These are phyloP conservation scores for Tetragnatha versicolor DNA, from an alignment of 1,140 invertebrate genomes.

Conservation along the genomic window DNA sequence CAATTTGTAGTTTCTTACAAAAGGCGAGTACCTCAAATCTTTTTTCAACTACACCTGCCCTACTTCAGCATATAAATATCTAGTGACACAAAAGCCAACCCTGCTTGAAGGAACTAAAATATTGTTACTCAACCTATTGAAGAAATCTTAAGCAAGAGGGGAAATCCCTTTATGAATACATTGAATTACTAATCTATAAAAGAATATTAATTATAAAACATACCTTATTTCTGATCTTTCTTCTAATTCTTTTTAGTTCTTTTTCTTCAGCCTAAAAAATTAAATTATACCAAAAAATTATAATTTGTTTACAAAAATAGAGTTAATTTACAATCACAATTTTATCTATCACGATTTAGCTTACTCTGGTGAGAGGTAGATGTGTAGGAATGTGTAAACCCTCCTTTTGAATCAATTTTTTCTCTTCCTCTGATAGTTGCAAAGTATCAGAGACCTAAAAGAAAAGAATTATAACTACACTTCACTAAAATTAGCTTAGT, in stretches of 20 bases:
- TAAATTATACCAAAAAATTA: background rate
- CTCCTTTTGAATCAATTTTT: conserved; percentile 80
- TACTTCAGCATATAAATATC: too few relatives aligned
- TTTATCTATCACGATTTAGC: background rate
- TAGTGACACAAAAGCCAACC: too few relatives aligned
- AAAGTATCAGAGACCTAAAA: conserved; percentile 48
- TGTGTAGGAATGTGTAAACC: conserved; percentile 80
- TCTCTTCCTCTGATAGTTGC: conserved; percentile 75
- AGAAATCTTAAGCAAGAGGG: too few relatives aligned
- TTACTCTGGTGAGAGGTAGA: conserved; percentile 82
- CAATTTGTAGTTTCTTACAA: too few relatives aligned
- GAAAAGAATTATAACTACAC: background rate
- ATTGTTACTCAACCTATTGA: too few relatives aligned
- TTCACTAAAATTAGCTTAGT: too few relatives aligned
- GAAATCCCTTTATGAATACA: too few relatives aligned
- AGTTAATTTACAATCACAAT: background rate
- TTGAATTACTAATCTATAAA: too few relatives aligned
- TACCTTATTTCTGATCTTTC: conserved; percentile 94
- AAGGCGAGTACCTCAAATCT: too few relatives aligned
- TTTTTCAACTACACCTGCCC: too few relatives aligned
- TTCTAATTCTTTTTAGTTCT: conserved; percentile 84
- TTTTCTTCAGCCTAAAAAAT: conserved; percentile 74
- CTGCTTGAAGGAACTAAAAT: too few relatives aligned
- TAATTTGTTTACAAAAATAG: background rate
- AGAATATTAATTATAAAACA: conserved; percentile 65